Evolutionary conservation across 2,888 invertebrate genomes (phyloP).

Genomic region (Caenorhabditis sp.): DNA sequence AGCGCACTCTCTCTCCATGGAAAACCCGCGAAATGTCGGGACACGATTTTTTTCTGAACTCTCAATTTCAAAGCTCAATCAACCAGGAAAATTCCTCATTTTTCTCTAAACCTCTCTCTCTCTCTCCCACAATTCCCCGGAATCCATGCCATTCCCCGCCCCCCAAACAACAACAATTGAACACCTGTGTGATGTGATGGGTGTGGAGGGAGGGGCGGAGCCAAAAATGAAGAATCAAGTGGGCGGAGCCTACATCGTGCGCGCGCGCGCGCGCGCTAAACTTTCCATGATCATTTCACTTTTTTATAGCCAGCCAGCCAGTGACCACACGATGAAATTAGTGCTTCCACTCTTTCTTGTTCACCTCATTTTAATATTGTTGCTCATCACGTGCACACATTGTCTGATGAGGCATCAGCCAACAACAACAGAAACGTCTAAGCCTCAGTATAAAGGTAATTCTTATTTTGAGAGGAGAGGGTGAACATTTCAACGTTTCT

Average conservation of each 20-base stretch:
- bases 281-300: slow-evolving; percentile 1
- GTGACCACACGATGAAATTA: too few relatives aligned
- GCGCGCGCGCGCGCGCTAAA: neutral
- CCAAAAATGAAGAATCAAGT: neutral
- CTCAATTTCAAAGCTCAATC: too few relatives aligned
- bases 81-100: too few relatives aligned
- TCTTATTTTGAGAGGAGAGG: neutral
- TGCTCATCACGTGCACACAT: too few relatives aligned
- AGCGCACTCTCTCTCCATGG: too few relatives aligned
- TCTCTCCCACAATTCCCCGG: too few relatives aligned
- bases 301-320: neutral
- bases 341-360: neutral
- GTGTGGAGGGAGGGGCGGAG: neutral
- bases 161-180: neutral
- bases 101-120: too few relatives aligned
- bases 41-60: too few relatives aligned
- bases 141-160: too few relatives aligned
- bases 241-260: neutral
- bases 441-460: slow-evolving; percentile 2
- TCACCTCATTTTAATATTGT: neutral
- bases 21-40: too few relatives aligned
- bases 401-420: too few relatives aligned
- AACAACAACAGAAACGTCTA: neutral
- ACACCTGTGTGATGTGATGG: neutral
- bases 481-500: neutral